Conservation (phyloP, 2,888 invertebrate species). For the Sarcophaga variegata region DNA sequence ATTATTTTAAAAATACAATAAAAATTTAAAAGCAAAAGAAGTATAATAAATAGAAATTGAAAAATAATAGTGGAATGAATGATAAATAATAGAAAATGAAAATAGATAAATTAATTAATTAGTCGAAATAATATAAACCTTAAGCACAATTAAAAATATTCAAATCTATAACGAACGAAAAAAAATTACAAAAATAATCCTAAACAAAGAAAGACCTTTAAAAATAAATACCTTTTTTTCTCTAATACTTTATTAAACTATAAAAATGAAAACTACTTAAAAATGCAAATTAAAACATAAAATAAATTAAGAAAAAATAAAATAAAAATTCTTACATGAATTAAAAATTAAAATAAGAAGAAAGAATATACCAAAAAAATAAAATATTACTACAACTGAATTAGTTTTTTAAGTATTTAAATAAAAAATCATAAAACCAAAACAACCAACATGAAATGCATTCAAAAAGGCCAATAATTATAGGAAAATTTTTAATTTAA, state of each 20-base stretch:
- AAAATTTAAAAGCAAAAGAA: no score
- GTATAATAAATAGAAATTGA: no score
- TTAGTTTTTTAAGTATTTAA: constrained; percentile 62
- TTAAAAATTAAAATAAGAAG: constrained; percentile 21
- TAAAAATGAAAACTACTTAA: constrained; percentile 9
- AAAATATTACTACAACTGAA: constrained; percentile 50
- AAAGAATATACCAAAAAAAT: constrained; percentile 58
- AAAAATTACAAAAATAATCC: constrained; percentile 3
- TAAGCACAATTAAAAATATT: no score
- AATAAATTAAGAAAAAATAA: background rate
- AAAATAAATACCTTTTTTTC: constrained; percentile 9
- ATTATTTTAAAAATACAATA: no score
- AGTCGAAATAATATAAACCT: background rate
- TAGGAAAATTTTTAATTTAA: constrained; percentile 50
- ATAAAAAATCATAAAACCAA: background rate
- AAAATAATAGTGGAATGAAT: no score
- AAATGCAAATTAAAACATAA: background rate
- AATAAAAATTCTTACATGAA: constrained; percentile 44
- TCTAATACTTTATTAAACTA: constrained; percentile 44
- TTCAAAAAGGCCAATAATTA: constrained; percentile 64
- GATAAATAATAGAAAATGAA: background rate
- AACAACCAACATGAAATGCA: constrained; percentile 32
- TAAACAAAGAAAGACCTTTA: background rate
- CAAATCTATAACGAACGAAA: background rate
- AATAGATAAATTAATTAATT: constrained; percentile 24